These are phyloP conservation scores for Spodoptera littoralis DNA, from an alignment of 2,888 invertebrate genomes.

Conservation along the genomic window DNA sequence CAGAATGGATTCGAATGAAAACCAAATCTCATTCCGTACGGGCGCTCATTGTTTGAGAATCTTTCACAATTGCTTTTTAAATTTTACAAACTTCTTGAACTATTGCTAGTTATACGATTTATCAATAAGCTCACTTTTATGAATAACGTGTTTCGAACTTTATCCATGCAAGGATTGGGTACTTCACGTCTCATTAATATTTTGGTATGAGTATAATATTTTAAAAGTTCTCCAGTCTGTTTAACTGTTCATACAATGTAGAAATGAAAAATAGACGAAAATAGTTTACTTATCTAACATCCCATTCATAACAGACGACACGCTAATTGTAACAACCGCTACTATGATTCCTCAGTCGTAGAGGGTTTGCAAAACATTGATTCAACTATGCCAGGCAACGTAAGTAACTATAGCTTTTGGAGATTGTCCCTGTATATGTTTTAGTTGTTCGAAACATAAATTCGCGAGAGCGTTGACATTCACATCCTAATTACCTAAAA, in stretches of 20 bases:
- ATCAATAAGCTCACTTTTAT: slow-evolving; percentile 30
- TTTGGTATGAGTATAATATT: slow-evolving; percentile 14
- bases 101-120: slow-evolving; percentile 59
- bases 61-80: slow-evolving; percentile 80
- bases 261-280: too few species aligned
- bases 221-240: slow-evolving; percentile 2
- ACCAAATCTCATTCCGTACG: slow-evolving; percentile 79
- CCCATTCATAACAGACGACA: too few species aligned
- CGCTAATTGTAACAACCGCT: too few species aligned
- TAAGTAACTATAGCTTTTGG: too few species aligned
- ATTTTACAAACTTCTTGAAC: slow-evolving; percentile 72
- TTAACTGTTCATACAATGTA: too few species aligned
- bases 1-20: slow-evolving; percentile 79
- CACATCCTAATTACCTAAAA: slow-evolving; percentile 63
- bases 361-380: slow-evolving; percentile 19
- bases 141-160: slow-evolving; percentile 26
- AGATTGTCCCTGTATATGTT: background rate
- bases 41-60: slow-evolving; percentile 79
- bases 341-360: background rate
- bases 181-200: slow-evolving; percentile 32
- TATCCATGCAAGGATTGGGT: slow-evolving; percentile 21
- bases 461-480: slow-evolving; percentile 41
- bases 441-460: slow-evolving; percentile 22
- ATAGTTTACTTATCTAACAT: too few species aligned
- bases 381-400: background rate